Evolutionary conservation across 2,797 vertebrate species (phyloP).

Genomic region (Argya squamiceps): DNA sequence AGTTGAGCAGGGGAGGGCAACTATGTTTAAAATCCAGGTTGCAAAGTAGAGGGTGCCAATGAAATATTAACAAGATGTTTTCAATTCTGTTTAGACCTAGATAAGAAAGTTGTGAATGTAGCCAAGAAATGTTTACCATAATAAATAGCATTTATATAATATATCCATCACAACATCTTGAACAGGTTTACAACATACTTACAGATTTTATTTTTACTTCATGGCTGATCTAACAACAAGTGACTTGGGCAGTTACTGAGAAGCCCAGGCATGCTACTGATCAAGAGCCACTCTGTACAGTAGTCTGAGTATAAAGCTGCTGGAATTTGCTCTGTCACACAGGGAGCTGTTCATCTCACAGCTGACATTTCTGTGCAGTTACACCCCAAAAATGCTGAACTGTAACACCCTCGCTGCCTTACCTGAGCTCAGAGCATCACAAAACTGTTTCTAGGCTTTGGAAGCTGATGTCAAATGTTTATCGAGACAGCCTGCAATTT

Average conservation of each 20-base stretch:
- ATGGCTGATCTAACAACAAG: neutral
- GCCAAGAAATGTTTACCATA: neutral
- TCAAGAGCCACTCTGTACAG: neutral
- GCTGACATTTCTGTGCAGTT: neutral
- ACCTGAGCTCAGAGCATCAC: neutral
- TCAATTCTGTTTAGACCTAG: neutral
- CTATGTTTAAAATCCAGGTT: neutral
- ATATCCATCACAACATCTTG: neutral
- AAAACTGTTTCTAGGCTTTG: neutral
- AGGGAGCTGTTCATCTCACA: neutral
- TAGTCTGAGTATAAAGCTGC: neutral
- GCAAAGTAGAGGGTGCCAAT: neutral
- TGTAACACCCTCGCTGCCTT: neutral
- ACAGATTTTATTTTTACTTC: neutral
- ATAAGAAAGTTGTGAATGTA: neutral
- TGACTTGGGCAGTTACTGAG: neutral
- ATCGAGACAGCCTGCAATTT: conserved; percentile 19
- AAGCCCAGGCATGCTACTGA: neutral
- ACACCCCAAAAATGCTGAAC: neutral
- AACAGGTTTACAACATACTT: neutral
- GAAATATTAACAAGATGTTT: neutral
- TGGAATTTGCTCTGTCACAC: neutral
- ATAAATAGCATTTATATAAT: neutral
- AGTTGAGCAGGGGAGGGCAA: neutral
- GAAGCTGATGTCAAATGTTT: conserved; percentile 7